Evolutionary conservation across 2,113 vertebrate species (phyloP).

Genomic region (Plotosus lineatus): DNA sequence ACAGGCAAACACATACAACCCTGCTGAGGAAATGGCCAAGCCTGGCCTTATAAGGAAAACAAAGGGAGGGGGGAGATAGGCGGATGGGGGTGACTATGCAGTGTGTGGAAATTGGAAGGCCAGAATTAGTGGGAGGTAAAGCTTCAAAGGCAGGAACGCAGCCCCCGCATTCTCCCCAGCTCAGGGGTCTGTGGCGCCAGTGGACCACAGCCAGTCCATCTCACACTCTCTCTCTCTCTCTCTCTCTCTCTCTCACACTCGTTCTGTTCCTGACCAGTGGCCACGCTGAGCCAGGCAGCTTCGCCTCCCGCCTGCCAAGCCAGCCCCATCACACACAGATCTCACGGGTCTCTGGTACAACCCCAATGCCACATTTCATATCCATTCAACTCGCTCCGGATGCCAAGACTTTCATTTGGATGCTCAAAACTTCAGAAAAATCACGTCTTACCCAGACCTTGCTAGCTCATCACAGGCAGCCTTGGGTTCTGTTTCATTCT

Average conservation of each 20-base stretch:
- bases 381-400: conserved; percentile 34
- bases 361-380: conserved; percentile 43
- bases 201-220: conserved; percentile 73
- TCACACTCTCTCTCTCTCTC: conserved; percentile 44
- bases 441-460: conserved; percentile 45
- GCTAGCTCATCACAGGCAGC: conserved; percentile 33
- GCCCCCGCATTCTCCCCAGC: conserved; percentile 81
- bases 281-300: conserved; percentile 51
- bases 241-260: conserved; percentile 34
- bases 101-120: conserved; percentile 83
- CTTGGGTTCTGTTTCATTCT: conserved; percentile 46
- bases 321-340: conserved; percentile 47
- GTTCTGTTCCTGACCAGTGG: conserved; percentile 49
- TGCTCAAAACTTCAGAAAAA: conserved; percentile 46
- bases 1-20: conserved; percentile 63
- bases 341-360: conserved; percentile 47
- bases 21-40: conserved; percentile 78
- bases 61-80: conserved; percentile 70
- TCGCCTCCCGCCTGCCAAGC: conserved; percentile 52
- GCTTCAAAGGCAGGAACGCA: conserved; percentile 81
- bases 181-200: conserved; percentile 80
- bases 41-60: conserved; percentile 81
- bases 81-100: conserved; percentile 66
- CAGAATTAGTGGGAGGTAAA: conserved; percentile 85
- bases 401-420: conserved; percentile 47